Percentiles rank a stretch among this genome's conserved stretches.
Evolutionary conservation across 2,888 invertebrate species (phyloP).

Genomic region (Drosophila percnosoma): DNA sequence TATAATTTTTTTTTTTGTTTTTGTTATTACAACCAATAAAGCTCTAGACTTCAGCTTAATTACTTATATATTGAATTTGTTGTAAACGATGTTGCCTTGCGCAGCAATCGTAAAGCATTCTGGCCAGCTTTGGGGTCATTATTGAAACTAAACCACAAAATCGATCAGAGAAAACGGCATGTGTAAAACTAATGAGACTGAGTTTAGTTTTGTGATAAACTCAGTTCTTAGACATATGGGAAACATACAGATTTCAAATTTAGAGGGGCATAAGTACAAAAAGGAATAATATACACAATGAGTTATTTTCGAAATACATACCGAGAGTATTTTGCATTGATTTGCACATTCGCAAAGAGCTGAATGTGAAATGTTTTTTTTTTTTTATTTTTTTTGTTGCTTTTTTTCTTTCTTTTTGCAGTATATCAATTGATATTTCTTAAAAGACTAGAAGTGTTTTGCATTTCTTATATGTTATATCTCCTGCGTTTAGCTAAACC

Average conservation of each 20-base stretch:
- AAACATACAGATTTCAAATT: slow-evolving; percentile 44
- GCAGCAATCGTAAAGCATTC: slow-evolving; percentile 10
- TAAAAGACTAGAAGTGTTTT: slow-evolving; percentile 66
- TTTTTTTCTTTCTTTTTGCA: slow-evolving; percentile 7
- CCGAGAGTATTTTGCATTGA: slow-evolving; percentile 18
- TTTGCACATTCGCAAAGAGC: slow-evolving; percentile 3
- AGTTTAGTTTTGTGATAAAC: slow-evolving; percentile 31
- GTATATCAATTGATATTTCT: slow-evolving; percentile 23
- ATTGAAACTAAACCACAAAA: slow-evolving; percentile 10
- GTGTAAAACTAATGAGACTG: slow-evolving; percentile 14
- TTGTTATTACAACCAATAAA: slow-evolving; percentile 67
- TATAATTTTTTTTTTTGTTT: slow-evolving; percentile 15
- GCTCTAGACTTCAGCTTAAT: slow-evolving; percentile 55
- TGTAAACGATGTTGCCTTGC: slow-evolving; percentile 1
- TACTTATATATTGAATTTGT: slow-evolving; percentile 47
- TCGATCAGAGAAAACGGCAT: slow-evolving; percentile 1
- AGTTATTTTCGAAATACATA: slow-evolving; percentile 15
- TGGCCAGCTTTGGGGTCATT: slow-evolving; percentile 1
- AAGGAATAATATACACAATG: slow-evolving; percentile 39
- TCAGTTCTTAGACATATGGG: slow-evolving; percentile 40
- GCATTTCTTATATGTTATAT: slow-evolving; percentile 17
- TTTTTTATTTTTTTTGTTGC: not conserved
- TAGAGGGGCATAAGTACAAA: slow-evolving; percentile 34
- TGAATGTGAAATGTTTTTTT: slow-evolving; percentile 22
- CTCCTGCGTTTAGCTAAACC: slow-evolving; percentile 26